A percentile compares a stretch with the other conserved stretches of the same genome.
Evolutionary conservation across 2,888 invertebrate species (phyloP).

Genomic region (Volucella inflata): DNA sequence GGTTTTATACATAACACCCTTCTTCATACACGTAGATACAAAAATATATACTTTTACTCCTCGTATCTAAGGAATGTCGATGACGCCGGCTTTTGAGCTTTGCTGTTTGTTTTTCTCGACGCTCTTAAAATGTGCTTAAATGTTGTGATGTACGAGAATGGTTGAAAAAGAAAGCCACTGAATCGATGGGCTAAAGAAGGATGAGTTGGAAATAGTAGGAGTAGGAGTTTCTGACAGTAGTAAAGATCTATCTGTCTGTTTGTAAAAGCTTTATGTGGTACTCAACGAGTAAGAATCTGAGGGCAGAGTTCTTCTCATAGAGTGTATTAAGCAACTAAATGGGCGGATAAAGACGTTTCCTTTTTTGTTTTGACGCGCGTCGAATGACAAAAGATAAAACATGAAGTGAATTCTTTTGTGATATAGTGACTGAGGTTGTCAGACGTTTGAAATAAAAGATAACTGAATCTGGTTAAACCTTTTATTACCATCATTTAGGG

Average conservation of each 20-base stretch:
- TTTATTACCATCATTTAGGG: constrained; percentile 36
- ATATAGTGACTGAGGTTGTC: neutral
- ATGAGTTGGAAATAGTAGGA: constrained; percentile 10
- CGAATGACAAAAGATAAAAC: constrained; percentile 7
- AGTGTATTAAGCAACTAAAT: constrained; percentile 57
- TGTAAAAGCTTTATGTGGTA: constrained; percentile 25
- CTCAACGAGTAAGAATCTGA: constrained; percentile 3
- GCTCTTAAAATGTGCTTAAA: constrained; percentile 71
- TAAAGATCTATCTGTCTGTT: constrained; percentile 27
- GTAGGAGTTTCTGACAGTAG: constrained; percentile 51
- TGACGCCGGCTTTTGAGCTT: constrained; percentile 71
- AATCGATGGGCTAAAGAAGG: constrained; percentile 28
- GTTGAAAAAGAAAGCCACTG: constrained; percentile 18
- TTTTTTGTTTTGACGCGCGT: neutral
- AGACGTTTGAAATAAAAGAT: constrained; percentile 7
- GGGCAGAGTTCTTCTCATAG: constrained; percentile 28
- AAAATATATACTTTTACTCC: too few relatives aligned
- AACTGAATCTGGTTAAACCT: constrained; percentile 32
- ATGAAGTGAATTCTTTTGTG: constrained; percentile 8
- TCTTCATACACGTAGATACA: too few relatives aligned
- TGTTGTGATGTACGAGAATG: constrained; percentile 61
- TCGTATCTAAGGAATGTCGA: constrained; percentile 29
- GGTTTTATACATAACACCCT: constrained; percentile 33
- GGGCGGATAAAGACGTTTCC: constrained; percentile 53
- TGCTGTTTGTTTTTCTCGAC: constrained; percentile 57